These are phyloP conservation scores for Tethya wilhelma DNA, from an alignment of 37 sponge, comb jelly and placozoan genomes.

Conservation along the genomic window DNA sequence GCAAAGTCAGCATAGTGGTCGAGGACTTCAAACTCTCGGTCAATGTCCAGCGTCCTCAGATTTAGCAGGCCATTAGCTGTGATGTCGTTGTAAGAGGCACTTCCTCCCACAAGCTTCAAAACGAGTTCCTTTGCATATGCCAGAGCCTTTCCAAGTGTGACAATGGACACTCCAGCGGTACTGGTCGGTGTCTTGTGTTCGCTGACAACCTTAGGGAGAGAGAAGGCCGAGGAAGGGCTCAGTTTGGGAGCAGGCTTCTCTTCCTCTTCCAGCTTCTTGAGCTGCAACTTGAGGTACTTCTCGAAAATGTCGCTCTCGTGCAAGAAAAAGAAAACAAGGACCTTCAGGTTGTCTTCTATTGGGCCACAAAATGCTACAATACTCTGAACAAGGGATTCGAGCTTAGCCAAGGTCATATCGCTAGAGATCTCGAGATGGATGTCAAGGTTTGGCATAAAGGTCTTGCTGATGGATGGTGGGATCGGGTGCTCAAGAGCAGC, in stretches of 20 bases:
- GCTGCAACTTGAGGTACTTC: slow-evolving; percentile 54
- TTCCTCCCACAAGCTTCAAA: slow-evolving; percentile 45
- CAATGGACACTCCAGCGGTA: not conserved
- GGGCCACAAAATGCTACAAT: slow-evolving; percentile 35
- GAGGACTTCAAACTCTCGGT: slow-evolving; percentile 49
- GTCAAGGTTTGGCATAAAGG: slow-evolving; percentile 24
- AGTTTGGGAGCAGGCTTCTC: not conserved
- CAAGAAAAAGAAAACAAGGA: slow-evolving; percentile 62
- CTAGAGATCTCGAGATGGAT: slow-evolving; percentile 19
- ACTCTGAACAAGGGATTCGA: slow-evolving; percentile 12
- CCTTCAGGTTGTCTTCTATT: slow-evolving; percentile 38
- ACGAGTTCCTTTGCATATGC: slow-evolving; percentile 40
- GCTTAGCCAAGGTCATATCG: slow-evolving; percentile 2
- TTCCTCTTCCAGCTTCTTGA: slow-evolving; percentile 18
- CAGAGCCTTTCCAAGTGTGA: slow-evolving; percentile 37
- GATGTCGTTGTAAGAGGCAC: slow-evolving; percentile 61
- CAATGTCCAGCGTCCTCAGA: slow-evolving; percentile 48
- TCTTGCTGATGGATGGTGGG: slow-evolving; percentile 20
- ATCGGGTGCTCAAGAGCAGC: not conserved
- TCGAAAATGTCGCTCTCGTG: slow-evolving; percentile 68
- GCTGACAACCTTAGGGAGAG: slow-evolving; percentile 2
- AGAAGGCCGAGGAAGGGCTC: not conserved
- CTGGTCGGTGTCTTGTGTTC: not conserved
- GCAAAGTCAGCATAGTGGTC: slow-evolving; percentile 13
- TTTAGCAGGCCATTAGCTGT: slow-evolving; percentile 32